Percentiles rank a stretch among this genome's conserved stretches.
Conservation (phyloP, 2,113 vertebrate species). For the Neoarius graeffei region DNA sequence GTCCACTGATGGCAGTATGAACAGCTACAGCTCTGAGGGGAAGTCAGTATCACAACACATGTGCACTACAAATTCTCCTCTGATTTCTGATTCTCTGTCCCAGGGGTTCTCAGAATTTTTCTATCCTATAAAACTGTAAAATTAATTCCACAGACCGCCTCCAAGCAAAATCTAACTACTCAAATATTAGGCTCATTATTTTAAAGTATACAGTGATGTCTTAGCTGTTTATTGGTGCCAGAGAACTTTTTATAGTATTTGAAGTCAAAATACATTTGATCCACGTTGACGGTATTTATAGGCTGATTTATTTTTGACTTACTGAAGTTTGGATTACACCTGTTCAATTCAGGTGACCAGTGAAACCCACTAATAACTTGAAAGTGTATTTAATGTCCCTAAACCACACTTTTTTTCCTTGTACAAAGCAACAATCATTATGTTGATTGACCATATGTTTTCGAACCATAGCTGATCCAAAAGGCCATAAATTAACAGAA, state of each 20-base stretch:
- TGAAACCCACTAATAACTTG: neutral
- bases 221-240: neutral
- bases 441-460: too few species aligned
- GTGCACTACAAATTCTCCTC: neutral
- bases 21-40: slow-evolving; percentile 98
- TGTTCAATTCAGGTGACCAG: neutral
- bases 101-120: neutral
- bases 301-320: neutral
- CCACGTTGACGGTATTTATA: neutral
- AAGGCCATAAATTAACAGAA: too few species aligned
- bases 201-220: too few species aligned
- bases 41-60: slow-evolving; percentile 80
- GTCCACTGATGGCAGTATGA: slow-evolving; percentile 96
- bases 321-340: too few species aligned
- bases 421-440: too few species aligned
- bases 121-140: neutral
- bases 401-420: too few species aligned
- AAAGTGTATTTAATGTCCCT: too few species aligned
- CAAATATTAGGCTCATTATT: neutral
- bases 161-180: neutral
- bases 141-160: neutral
- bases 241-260: neutral
- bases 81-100: neutral
- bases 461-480: too few species aligned
- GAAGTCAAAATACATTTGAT: neutral